Evolutionary conservation across 2,888 invertebrate species (phyloP), one percentile per base, ranked within the genome.

Genomic region (Tachina grossa): DNA sequence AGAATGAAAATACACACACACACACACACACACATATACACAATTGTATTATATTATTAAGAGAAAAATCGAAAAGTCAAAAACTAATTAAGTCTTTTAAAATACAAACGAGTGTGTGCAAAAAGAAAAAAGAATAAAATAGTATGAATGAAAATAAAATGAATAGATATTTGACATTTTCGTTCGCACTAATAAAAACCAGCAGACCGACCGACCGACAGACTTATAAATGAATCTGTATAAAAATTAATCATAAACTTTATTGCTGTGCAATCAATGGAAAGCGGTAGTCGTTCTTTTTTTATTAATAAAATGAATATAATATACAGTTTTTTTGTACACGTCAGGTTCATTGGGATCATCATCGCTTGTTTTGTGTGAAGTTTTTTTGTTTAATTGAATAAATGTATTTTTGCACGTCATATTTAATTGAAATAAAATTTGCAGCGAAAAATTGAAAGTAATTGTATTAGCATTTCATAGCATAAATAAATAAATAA

Each of bases 31-130:
- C 31, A 31, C 31, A 45, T 14, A 4, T 43, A 14, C 31, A 57
- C 47, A 72, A 57, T 65, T 63, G 59, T 45, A 31, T 76, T 76
- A 65, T 76, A 49, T 55, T 59, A 63, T 61, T 59, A 65, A 43
- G 43, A 65, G 71, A 71, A n/a, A 76, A 75, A 83, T 83, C 71
- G 77, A 77, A 83, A 79, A 85, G 78, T 82, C 77, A 82, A 77
- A 85, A 82, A 82, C 78, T 82, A 85, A 85, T 85, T 85, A 82
- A 85, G 85, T 59, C 78, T 55, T 69, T 71, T 57, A 63, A 63
- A 72, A 80, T 53, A 49, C 16, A 16, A 53, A 43, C 10, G 22
- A 53, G 49, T 57, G 59, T 16, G 55, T 57, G 66, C 53, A 63
- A 71, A 55, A n/a, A 57, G 8, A 72, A 6, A 14, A 41, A 72